phyloP scores from a whole-genome alignment of 2,888 invertebrate genomes.

The Sphecodes monilicornis region DNA sequence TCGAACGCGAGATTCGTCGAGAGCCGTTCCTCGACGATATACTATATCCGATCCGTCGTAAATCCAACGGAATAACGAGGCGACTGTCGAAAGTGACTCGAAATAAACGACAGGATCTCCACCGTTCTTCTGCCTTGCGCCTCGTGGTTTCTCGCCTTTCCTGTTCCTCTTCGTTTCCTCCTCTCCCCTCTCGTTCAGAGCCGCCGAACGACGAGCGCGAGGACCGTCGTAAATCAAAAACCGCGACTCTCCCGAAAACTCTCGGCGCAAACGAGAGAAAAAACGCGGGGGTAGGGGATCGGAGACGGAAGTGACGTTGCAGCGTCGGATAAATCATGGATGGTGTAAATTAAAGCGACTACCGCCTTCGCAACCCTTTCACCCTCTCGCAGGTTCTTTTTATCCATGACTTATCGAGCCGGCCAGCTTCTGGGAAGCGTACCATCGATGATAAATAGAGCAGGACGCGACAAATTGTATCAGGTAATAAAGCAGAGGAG shows the following conservation, averaged over 20 bases:
- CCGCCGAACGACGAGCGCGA: slow-evolving; percentile 45
- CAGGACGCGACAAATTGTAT: slow-evolving; percentile 75
- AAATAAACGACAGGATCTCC: slow-evolving; percentile 79
- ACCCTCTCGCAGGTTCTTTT: slow-evolving; percentile 43
- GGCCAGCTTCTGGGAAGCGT: slow-evolving; percentile 63
- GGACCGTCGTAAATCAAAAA: slow-evolving; percentile 70
- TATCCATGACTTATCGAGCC: slow-evolving; percentile 73
- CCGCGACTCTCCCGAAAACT: slow-evolving; percentile 71
- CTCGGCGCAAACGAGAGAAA: slow-evolving; percentile 33
- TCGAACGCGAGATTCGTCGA: slow-evolving; percentile 17
- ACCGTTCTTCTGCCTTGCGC: slow-evolving; percentile 49
- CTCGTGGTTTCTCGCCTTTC: not conserved
- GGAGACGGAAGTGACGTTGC: slow-evolving; percentile 71
- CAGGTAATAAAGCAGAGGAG: slow-evolving; percentile 51
- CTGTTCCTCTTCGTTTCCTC: slow-evolving; percentile 43
- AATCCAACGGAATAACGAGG: slow-evolving; percentile 83
- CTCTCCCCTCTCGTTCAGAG: slow-evolving; percentile 12
- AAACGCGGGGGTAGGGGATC: slow-evolving; percentile 22
- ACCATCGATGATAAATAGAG: slow-evolving; percentile 72
- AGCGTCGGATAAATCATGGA: slow-evolving; percentile 75
- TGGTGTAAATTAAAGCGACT: slow-evolving; percentile 77
- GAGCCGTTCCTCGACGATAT: slow-evolving; percentile 37
- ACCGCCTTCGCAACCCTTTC: slow-evolving; percentile 56
- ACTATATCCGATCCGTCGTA: slow-evolving; percentile 76
- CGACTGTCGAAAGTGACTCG: slow-evolving; percentile 82